Evolutionary conservation across 2,888 invertebrate genomes (phyloP), one percentile per base, ranked within the genome.

Genomic region (Dendrolimus pini): DNA sequence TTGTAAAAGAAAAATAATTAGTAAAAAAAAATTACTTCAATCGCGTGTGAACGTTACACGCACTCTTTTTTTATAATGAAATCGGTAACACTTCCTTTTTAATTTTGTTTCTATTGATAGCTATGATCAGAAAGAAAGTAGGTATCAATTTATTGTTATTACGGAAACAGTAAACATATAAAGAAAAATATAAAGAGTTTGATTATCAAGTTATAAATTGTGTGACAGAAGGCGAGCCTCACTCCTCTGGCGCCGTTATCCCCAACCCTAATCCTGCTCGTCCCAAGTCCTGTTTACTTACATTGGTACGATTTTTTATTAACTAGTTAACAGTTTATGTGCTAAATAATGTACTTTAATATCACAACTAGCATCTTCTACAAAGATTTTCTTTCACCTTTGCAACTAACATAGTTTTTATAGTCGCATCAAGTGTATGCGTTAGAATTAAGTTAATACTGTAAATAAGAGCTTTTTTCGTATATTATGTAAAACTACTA

Each of bases 191-290:
- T 47, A 47, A 6, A 1, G 2, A 30, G 30, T 6, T 30, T 47
- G 47, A 10, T 6, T 14, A 18, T 10, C 42, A 7, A 10, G 42
- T 47, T 55, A 30, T 18, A 52, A 13, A 53, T 18, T 61, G 60
- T 61, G 53, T 60, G 18, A 56, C 66, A 70, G 70, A 64, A 58
- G 58, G 58, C 68, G 61, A 63, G 64, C 60, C 56, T 61, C 59
- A 56, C 57, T 56, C 63, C 58, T 55, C 59, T 58, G 52, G 62
- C 66, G 65, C 63, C 59, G 66, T 58, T 59, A 62, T 52, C 63
- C 71, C 60, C 58, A 60, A 61, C 65, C 67, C 55, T 64, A 61
- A 56, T 62, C 59, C 64, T 61, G 59, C 58, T 62, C 56, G 30
- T 47, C 13, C 13, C 10, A 41, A 30, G 18, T 13, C 41, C 7